Percentiles rank a stretch among this genome's conserved stretches.
Conservation (phyloP, 2,113 vertebrate genomes). For the Callorhinus ursinus region DNA sequence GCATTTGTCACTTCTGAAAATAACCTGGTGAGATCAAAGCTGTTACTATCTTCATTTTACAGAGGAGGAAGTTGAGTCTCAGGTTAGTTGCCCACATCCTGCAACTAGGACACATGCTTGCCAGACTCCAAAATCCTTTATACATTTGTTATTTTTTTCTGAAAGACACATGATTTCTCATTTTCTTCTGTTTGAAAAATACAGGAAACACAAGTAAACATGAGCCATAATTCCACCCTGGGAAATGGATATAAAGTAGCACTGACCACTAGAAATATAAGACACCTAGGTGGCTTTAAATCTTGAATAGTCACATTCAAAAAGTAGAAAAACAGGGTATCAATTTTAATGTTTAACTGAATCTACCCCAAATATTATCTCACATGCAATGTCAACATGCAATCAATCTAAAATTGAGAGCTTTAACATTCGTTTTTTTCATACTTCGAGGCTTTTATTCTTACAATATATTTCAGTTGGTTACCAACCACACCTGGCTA, state of each 20-base stretch:
- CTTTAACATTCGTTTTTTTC: neutral
- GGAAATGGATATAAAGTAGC: neutral
- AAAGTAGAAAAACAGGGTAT: neutral
- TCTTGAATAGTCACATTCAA: neutral
- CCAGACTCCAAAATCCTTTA: neutral
- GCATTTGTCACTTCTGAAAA: neutral
- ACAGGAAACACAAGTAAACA: neutral
- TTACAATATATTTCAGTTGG: neutral
- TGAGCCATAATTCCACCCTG: neutral
- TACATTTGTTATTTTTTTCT: neutral
- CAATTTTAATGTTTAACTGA: neutral
- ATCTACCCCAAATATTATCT: neutral
- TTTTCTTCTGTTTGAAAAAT: constrained; percentile 4
- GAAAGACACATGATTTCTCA: neutral
- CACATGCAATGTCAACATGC: neutral
- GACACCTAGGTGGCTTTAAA: neutral
- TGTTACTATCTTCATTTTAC: neutral
- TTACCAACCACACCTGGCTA: neutral
- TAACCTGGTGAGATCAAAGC: neutral
- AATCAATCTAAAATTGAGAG: neutral
- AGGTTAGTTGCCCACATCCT: neutral
- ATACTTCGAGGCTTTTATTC: neutral
- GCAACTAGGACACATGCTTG: neutral
- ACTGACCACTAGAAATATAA: neutral
- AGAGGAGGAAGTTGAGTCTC: neutral